Evolutionary conservation across 2,888 invertebrate genomes (phyloP).

Genomic region (Deroplatys truncata): DNA sequence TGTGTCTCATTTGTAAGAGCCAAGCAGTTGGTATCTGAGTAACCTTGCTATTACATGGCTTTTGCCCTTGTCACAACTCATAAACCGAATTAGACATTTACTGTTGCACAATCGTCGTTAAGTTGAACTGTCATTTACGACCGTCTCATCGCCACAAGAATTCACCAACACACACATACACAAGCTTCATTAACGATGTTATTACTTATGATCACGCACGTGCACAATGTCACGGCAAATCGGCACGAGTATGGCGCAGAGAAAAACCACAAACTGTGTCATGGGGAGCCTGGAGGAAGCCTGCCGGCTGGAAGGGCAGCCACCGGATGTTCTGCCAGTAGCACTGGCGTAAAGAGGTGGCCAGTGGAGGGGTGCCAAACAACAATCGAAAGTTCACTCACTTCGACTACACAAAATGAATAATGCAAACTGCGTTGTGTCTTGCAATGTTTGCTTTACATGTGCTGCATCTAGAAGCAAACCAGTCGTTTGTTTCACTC

Average conservation of each 20-base stretch:
- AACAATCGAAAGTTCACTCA: background rate
- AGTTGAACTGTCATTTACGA: background rate
- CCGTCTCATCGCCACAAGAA: background rate
- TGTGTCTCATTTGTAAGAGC: too few relatives aligned
- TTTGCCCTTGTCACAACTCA: background rate
- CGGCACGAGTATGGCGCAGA: background rate
- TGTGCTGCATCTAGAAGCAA: background rate
- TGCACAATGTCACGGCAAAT: conserved; percentile 14
- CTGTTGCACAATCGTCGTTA: background rate
- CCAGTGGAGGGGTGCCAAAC: background rate
- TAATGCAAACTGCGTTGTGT: background rate
- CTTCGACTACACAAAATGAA: background rate
- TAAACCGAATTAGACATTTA: background rate
- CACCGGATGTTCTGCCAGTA: background rate
- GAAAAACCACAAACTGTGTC: background rate
- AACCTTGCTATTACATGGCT: conserved; percentile 9
- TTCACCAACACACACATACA: background rate
- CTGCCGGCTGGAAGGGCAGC: background rate
- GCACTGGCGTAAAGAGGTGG: background rate
- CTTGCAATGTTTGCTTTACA: background rate
- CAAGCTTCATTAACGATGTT: background rate
- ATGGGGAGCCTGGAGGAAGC: background rate
- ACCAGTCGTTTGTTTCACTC: background rate
- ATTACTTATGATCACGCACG: conserved; percentile 11
- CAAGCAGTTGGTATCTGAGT: conserved; percentile 4